Conservation (phyloP, 2,797 vertebrate species). For the Melanotaenia nigrans region DNA sequence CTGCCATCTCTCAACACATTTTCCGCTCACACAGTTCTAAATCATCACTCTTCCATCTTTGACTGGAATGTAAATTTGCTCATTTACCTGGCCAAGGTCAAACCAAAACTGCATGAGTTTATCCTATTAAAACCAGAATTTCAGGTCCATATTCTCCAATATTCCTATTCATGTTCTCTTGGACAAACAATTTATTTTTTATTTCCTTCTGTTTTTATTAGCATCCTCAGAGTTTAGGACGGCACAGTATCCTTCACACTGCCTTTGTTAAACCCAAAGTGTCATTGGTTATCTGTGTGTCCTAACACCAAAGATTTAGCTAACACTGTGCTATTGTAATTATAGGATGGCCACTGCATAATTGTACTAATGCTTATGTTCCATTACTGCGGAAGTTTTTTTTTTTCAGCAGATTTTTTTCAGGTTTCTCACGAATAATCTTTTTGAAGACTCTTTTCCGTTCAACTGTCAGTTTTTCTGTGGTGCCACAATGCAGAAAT, state of each 20-base stretch:
- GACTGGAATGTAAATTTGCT: background rate
- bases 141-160: background rate
- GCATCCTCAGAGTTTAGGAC: background rate
- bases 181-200: background rate
- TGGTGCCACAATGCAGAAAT: background rate
- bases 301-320: background rate
- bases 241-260: background rate
- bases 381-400: no score
- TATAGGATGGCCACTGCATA: background rate
- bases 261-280: background rate
- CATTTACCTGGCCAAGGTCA: background rate
- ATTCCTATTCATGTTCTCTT: background rate
- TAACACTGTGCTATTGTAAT: background rate
- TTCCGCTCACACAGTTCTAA: background rate
- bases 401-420: background rate
- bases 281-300: background rate
- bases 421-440: background rate
- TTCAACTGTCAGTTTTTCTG: background rate
- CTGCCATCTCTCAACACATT: background rate
- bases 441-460: background rate
- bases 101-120: background rate
- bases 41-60: background rate
- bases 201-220: background rate
- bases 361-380: no score
- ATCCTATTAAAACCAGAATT: background rate